phyloP scores from a whole-genome alignment of 1,140 invertebrate genomes.

The Scaptomyza graminum region DNA sequence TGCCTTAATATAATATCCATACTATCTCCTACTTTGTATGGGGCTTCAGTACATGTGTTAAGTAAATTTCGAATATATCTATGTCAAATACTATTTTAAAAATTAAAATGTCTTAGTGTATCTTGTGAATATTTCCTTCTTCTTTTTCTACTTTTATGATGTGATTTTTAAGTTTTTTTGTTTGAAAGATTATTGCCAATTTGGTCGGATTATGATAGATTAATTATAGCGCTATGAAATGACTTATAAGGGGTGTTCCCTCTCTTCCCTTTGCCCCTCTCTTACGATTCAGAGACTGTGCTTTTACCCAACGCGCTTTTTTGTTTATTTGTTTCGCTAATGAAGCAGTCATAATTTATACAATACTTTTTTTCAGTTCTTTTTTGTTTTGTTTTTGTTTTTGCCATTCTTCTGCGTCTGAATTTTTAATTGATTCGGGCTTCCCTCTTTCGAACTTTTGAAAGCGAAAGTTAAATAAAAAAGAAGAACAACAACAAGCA shows the following conservation, averaged over 20 bases:
- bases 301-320: constrained; percentile 44
- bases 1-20: not conserved
- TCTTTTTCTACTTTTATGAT: too few species aligned
- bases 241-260: too few species aligned
- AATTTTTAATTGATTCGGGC: constrained; percentile 58
- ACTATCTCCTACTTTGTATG: not conserved
- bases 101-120: too few species aligned
- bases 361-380: constrained; percentile 25
- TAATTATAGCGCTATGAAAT: too few species aligned
- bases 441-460: constrained; percentile 15
- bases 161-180: too few species aligned
- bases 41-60: not conserved
- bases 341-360: constrained; percentile 19
- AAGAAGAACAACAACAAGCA: not conserved
- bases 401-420: constrained; percentile 5
- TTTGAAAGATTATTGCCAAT: too few species aligned
- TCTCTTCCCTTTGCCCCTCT: too few species aligned
- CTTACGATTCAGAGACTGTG: constrained; percentile 7
- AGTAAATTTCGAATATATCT: too few species aligned
- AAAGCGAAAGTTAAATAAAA: constrained; percentile 46
- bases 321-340: constrained; percentile 55
- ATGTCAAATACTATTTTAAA: too few species aligned
- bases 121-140: too few species aligned
- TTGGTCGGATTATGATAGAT: too few species aligned
- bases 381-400: constrained; percentile 27